Percentiles rank a stretch among this genome's conserved stretches.
Conservation (phyloP, 2,113 vertebrate species). For the Trogon melanurus region DNA sequence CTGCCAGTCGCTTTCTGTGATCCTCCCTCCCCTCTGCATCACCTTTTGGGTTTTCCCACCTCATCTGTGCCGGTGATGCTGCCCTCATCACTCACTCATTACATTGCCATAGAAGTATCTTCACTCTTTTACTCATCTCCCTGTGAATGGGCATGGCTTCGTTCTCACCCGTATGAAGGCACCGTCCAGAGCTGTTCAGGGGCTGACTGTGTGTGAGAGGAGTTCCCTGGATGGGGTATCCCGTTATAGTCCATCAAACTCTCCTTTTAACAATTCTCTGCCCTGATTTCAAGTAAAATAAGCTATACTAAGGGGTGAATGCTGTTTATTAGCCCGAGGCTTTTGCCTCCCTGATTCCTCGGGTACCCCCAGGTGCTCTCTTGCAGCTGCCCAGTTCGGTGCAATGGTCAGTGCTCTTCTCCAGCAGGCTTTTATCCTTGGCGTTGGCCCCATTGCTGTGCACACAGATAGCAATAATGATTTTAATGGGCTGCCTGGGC, state of each 20-base stretch:
- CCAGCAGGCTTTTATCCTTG: background rate
- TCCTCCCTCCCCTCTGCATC: background rate
- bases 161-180: background rate
- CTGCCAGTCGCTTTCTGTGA: background rate
- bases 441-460: fast-evolving
- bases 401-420: background rate
- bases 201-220: background rate
- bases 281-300: background rate
- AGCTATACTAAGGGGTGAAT: fast-evolving
- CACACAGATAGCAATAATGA: background rate
- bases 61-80: background rate
- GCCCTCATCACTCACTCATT: background rate
- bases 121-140: background rate
- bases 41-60: background rate
- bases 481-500: background rate
- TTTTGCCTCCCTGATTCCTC: background rate
- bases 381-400: fast-evolving
- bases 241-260: background rate
- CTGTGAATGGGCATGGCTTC: background rate
- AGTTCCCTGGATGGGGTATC: background rate
- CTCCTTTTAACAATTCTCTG: background rate
- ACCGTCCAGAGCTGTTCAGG: background rate
- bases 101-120: background rate
- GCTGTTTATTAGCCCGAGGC: background rate
- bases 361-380: background rate